Evolutionary conservation across 1,140 invertebrate genomes (phyloP).

Genomic region (Bombus soroeensis): DNA sequence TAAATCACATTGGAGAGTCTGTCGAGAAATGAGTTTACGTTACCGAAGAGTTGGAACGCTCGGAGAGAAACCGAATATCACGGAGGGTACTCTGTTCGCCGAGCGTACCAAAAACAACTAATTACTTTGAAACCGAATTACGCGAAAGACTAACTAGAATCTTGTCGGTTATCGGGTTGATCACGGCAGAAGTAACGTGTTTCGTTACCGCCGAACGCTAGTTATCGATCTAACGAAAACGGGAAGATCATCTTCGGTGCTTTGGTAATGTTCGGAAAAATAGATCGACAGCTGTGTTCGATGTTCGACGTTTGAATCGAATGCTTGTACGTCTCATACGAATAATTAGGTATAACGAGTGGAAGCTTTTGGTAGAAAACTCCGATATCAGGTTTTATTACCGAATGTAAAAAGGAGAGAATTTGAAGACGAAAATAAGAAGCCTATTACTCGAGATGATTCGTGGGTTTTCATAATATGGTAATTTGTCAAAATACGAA

Average conservation of each 20-base stretch:
- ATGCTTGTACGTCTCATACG: no score
- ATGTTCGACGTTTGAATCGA: no score
- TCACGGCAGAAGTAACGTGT: not conserved
- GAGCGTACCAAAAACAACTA: not conserved
- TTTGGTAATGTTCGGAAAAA: not conserved
- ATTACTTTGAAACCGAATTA: not conserved
- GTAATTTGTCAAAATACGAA: not conserved
- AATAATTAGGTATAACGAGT: not conserved
- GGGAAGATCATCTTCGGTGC: not conserved
- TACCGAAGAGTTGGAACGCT: slow-evolving; percentile 18
- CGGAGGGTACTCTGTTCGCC: slow-evolving; percentile 49
- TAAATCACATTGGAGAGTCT: slow-evolving; percentile 65
- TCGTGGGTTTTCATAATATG: not conserved
- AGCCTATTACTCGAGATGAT: not conserved
- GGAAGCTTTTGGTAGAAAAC: not conserved
- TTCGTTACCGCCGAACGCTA: not conserved
- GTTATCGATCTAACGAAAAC: not conserved
- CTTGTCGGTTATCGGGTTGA: not conserved
- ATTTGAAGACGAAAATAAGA: not conserved
- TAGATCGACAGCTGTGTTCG: not conserved
- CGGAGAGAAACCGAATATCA: slow-evolving; percentile 66
- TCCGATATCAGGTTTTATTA: rapidly evolving
- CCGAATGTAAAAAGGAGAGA: not conserved
- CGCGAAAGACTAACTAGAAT: not conserved
- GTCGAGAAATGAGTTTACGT: slow-evolving; percentile 65